Evolutionary conservation across 2,113 vertebrate genomes (phyloP).

Genomic region (Thunnus thynnus): DNA sequence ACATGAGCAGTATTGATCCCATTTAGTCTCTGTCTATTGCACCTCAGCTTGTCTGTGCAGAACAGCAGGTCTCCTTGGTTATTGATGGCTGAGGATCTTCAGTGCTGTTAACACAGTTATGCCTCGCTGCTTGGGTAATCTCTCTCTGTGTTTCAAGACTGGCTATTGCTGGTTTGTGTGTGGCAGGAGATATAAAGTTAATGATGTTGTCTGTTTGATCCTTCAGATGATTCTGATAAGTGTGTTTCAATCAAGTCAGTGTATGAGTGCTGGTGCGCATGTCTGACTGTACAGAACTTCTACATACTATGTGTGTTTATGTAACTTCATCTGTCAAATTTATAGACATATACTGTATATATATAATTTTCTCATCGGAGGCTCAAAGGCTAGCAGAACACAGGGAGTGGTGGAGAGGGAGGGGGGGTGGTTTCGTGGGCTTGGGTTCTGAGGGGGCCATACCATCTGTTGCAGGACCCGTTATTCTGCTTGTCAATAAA

Average conservation of each 20-base stretch:
- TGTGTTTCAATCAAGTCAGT: not conserved
- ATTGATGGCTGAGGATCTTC: conserved; percentile 34
- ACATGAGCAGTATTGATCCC: conserved; percentile 40
- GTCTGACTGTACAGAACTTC: not conserved
- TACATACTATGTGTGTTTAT: not conserved
- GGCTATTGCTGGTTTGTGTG: conserved; percentile 4
- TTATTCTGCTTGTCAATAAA: no score
- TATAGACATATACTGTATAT: not conserved
- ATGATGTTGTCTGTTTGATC: conserved; percentile 17
- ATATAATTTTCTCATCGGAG: conserved; percentile 49
- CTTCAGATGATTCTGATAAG: not conserved
- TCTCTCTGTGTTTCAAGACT: conserved; percentile 1
- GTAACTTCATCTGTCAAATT: not conserved
- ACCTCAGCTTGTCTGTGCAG: conserved; percentile 17
- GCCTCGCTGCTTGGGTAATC: conserved; percentile 27
- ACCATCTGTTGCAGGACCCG: no score
- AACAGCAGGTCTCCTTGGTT: conserved; percentile 6
- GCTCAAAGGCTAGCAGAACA: conserved; percentile 54
- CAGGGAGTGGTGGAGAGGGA: conserved; percentile 14
- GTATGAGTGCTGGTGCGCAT: not conserved
- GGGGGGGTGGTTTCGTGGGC: no score
- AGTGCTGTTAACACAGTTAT: conserved; percentile 7
- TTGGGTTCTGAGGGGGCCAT: no score
- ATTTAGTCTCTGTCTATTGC: conserved; percentile 9
- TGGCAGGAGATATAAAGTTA: not conserved